These are phyloP conservation scores for Drosophila pandora DNA, from an alignment of 1,140 invertebrate genomes.

Conservation along the genomic window DNA sequence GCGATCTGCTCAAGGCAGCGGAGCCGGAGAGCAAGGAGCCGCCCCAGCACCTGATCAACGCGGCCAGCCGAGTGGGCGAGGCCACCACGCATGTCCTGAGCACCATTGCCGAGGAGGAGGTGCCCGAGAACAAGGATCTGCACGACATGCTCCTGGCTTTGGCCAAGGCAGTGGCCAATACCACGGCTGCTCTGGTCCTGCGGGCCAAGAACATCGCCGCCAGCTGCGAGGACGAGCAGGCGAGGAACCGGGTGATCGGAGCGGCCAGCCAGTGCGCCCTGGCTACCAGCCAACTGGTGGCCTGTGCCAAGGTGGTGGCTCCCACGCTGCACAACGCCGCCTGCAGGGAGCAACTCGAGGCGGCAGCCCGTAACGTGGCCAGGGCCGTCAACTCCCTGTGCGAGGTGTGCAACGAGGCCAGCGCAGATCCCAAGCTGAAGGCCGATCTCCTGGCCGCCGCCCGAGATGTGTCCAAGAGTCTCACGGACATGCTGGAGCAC, in stretches of 20 bases:
- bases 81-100: constrained; percentile 97
- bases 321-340: constrained; percentile 94
- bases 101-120: constrained; percentile 97
- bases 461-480: constrained; percentile 93
- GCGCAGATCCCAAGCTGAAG: constrained; percentile 88
- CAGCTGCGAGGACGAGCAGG: constrained; percentile 90
- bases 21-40: constrained; percentile 97
- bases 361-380: constrained; percentile 96
- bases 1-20: constrained; percentile 96
- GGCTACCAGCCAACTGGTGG: constrained; percentile 98
- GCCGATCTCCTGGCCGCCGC: constrained; percentile 93
- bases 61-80: constrained; percentile 97
- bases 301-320: constrained; percentile 97
- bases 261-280: constrained; percentile 98
- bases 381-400: constrained; percentile 96
- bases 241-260: constrained; percentile 95
- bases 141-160: constrained; percentile 94
- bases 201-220: constrained; percentile 97
- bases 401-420: constrained; percentile 90
- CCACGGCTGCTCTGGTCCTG: constrained; percentile 96
- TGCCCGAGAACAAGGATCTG: constrained; percentile 90
- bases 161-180: constrained; percentile 98
- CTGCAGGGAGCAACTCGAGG: constrained; percentile 97
- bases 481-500: constrained; percentile 96
- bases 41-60: constrained; percentile 95